Percentiles rank a stretch among this genome's conserved stretches.
Evolutionary conservation across 2,888 invertebrate species (phyloP).

Genomic region (Nasonovia ribisnigri): DNA sequence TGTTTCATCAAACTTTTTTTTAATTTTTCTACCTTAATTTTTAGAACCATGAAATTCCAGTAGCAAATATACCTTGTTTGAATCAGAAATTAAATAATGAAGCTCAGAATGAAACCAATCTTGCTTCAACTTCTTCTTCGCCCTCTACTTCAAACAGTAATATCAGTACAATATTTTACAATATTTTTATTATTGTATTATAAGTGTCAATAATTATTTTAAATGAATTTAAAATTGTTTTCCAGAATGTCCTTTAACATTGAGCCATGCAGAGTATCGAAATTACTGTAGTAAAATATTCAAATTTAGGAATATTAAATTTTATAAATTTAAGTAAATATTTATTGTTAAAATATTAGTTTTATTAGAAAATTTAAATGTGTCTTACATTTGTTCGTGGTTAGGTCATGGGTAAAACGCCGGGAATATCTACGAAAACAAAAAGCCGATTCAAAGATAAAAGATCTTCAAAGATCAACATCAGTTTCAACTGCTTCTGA

Average conservation of each 20-base stretch:
- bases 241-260: background rate
- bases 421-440: background rate
- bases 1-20: background rate
- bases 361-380: background rate
- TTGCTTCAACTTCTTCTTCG: constrained; percentile 66
- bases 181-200: background rate
- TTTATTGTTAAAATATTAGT: background rate
- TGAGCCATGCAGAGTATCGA: constrained; percentile 46
- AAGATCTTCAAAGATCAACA: background rate
- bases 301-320: constrained; percentile 64
- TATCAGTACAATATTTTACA: background rate
- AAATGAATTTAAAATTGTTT: background rate
- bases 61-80: constrained; percentile 94
- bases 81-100: constrained; percentile 78
- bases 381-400: background rate
- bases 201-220: background rate
- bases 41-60: constrained; percentile 92
- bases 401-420: constrained; percentile 63
- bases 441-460: background rate
- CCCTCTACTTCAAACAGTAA: background rate
- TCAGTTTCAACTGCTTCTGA: background rate
- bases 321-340: constrained; percentile 59
- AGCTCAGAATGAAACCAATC: background rate
- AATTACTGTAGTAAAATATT: constrained; percentile 65
- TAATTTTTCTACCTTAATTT: background rate